Evolutionary conservation across 2,797 vertebrate species (phyloP), one percentile per base, ranked within the genome.

Genomic region (Takifugu rubripes): DNA sequence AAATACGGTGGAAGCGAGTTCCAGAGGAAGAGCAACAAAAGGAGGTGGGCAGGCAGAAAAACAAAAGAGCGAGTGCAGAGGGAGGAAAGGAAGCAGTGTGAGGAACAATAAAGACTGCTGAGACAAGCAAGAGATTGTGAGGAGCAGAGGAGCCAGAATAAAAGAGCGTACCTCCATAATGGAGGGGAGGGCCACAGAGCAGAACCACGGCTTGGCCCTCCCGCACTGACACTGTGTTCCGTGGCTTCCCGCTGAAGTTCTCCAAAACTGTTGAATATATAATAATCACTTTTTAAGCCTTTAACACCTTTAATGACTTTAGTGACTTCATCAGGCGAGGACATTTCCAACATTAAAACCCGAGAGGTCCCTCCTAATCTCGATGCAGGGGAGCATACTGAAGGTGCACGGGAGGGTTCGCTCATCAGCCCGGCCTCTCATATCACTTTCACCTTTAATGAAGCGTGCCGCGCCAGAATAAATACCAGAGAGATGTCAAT

Each of bases 181-280:
- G 93, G 1, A 94, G 91, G 0, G 94, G 96, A 0, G 95, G 94
- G n/a, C 94, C 93, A 1, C 95, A 97, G n/a, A 98, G 92, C 66
- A 97, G 90, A 61, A 95, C 95, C 88, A 97, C 94, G 3, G 94
- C 95, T 82, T 97, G 95, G 75, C 95, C 95, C 72, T 94, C 94
- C 17, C 94, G 91, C 50, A 96, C 95, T 0, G 88, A 94, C 69
- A 97, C 94, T 0, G 88, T 93, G 78, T 90, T 97, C 81, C 94
- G 91, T 0, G 84, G 84, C 72, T 94, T 92, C 27, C 82, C 91
- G 85, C 92, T 94, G 87, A 98, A 98, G 82, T 91, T 95, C 83
- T 98, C 94, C 2, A 98, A 92, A 87, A 95, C 95, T 97, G 90
- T 81, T 57, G 75, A 64, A 75, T 49, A 16, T 15, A 51, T 64